Evolutionary conservation across 2,797 vertebrate genomes (phyloP), one percentile per base, ranked within the genome.

Genomic region (Halcyon chelicuti): DNA sequence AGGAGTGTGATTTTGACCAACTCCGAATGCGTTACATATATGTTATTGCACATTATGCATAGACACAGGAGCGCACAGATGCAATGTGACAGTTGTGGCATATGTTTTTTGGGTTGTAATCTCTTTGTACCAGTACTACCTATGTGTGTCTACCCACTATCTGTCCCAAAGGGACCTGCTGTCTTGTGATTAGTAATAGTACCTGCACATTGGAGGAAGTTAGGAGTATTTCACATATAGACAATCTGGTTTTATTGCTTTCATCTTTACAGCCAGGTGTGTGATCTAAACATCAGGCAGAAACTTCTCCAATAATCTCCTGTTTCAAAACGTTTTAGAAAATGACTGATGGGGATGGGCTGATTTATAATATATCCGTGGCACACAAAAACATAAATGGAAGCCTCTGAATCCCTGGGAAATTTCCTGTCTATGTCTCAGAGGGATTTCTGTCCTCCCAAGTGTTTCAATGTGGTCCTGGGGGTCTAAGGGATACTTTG

Each of bases 221-320:
- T 79, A 84, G 88, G 73, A 94, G 55, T 82, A 71, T 90, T 92
- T 91, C 93, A 73, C 76, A 61, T 94, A 55, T 25, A 90, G 90
- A 95, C 82, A 95, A 88, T 94, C 91, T 82, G 35, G 0, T 96
- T 96, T 96, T 96, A 97, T 96, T 96, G 96, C 96, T 96, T 96
- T 97, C 93, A 63, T 82, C 88, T 96, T 95, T 96, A 96, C 95
- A 96, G 82, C 82, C 93, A 92, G 67, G 76, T 92, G 79, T 67
- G 76, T 90, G 90, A 94, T 78, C 89, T 92, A 58, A 93, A 91
- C 79, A 91, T 94, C 87, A 95, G 85, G 88, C 83, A 90, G 76
- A 82, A 94, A 82, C 82, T 66, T 71, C 68, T 92, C 49, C 51
- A 76, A 63, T 76, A 76, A 86, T 52, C 66, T 60, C 49, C 65